Conservation (phyloP, 2,113 vertebrate genomes). For the Gopherus flavomarginatus region DNA sequence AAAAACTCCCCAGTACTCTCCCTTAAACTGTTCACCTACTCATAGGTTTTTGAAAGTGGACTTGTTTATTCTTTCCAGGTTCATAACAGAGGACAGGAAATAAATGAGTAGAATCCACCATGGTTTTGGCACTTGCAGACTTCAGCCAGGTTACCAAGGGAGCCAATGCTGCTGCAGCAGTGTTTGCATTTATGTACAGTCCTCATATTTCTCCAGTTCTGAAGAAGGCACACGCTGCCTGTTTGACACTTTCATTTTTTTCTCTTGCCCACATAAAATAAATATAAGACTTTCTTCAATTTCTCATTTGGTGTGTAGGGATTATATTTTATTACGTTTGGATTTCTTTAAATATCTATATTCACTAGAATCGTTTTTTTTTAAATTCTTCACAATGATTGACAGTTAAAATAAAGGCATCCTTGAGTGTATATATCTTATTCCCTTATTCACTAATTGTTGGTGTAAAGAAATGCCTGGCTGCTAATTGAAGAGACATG, state of each 20-base stretch:
- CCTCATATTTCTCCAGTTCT: background rate
- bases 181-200: background rate
- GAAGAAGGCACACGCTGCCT: background rate
- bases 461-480: background rate
- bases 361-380: background rate
- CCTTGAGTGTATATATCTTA: background rate
- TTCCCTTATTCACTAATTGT: constrained; percentile 3
- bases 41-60: background rate
- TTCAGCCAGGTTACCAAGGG: background rate
- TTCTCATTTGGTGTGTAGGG: background rate
- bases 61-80: background rate
- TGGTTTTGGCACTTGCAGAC: background rate
- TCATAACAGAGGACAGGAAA: background rate
- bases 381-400: background rate
- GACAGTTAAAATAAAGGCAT: constrained; percentile 7
- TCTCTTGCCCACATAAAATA: background rate
- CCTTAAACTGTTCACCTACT: background rate
- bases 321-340: background rate
- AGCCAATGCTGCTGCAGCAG: background rate
- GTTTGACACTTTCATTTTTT: background rate
- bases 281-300: background rate
- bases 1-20: background rate
- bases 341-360: background rate
- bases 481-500: background rate
- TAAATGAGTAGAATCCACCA: background rate